Percentiles rank a stretch among this genome's conserved stretches.
Conservation (phyloP, 2,113 vertebrate genomes). For the Notothenia coriiceps region DNA sequence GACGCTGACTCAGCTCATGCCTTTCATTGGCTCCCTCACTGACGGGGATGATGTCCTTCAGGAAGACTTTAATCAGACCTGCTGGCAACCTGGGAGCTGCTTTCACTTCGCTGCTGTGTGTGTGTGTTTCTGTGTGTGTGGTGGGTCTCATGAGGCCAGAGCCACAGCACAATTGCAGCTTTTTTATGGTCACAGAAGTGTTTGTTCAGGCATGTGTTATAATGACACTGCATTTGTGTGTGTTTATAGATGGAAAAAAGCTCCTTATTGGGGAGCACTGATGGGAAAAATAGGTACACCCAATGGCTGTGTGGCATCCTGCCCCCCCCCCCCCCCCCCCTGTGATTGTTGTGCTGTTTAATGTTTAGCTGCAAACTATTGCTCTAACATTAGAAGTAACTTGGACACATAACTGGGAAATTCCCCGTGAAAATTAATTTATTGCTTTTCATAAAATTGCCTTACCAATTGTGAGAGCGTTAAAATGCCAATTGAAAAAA, state of each 20-base stretch:
- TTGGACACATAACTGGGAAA: constrained; percentile 27
- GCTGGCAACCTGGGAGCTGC: constrained; percentile 16
- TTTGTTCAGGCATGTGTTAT: not conserved
- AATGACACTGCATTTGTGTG: not conserved
- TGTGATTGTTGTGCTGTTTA: not conserved
- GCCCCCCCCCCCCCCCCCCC: too few relatives aligned
- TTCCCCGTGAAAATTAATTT: constrained; percentile 32
- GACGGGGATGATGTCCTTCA: constrained; percentile 27
- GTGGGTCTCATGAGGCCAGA: not conserved
- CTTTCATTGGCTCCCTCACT: not conserved
- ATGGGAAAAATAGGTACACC: not conserved
- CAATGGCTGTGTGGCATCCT: not conserved
- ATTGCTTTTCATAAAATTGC: constrained; percentile 28
- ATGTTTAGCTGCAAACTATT: constrained; percentile 13
- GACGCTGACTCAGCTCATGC: constrained; percentile 29
- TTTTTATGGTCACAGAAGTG: constrained; percentile 6
- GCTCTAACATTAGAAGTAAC: not conserved
- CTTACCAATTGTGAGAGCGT: too few relatives aligned
- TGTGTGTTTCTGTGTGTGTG: not conserved
- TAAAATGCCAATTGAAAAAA: not conserved
- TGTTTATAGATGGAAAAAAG: not conserved
- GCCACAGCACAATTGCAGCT: not conserved
- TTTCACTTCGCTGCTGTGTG: constrained; percentile 1
- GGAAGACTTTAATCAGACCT: constrained; percentile 45
- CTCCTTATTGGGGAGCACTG: not conserved